Percentiles rank a stretch among this genome's conserved stretches.
Evolutionary conservation across 2,888 invertebrate genomes (phyloP).

Genomic region (Drosophila falleni): DNA sequence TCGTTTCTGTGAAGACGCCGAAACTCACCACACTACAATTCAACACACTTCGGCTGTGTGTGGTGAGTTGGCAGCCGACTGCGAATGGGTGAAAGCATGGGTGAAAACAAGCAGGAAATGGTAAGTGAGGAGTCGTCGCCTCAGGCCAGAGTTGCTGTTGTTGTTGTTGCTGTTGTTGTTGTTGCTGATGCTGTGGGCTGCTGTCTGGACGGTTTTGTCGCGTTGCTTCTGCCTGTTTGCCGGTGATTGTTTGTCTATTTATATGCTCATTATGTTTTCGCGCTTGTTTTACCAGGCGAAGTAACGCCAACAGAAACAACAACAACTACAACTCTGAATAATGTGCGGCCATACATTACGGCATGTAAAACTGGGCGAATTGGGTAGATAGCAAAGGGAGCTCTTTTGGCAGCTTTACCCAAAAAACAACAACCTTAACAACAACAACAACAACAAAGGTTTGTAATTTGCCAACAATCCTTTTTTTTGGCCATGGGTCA

Average conservation of each 20-base stretch:
- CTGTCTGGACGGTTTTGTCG: slow-evolving; percentile 45
- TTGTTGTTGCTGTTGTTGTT: slow-evolving; percentile 9
- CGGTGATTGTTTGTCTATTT: slow-evolving; percentile 74
- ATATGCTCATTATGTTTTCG: slow-evolving; percentile 80
- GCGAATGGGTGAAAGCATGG: not conserved
- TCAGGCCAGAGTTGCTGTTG: slow-evolving; percentile 4
- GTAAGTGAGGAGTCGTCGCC: not conserved
- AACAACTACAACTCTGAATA: slow-evolving; percentile 61
- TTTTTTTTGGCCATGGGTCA: slow-evolving; percentile 46
- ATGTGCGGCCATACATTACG: slow-evolving; percentile 72
- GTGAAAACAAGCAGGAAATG: not conserved
- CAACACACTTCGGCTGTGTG: slow-evolving; percentile 10
- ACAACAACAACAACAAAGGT: not conserved
- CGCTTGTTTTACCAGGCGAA: slow-evolving; percentile 74
- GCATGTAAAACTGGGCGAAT: slow-evolving; percentile 32
- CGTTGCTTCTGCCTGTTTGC: slow-evolving; percentile 35
- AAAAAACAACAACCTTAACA: slow-evolving; percentile 13
- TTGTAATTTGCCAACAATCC: slow-evolving; percentile 36
- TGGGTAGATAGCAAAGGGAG: slow-evolving; percentile 3
- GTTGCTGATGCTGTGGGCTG: slow-evolving; percentile 21
- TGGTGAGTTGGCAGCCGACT: slow-evolving; percentile 40
- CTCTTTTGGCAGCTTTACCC: slow-evolving; percentile 22
- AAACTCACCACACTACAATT: slow-evolving; percentile 33
- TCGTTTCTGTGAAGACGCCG: not conserved
- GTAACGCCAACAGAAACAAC: slow-evolving; percentile 33